Conservation (phyloP, 2,888 invertebrate species). For the Matsumyia berberina region DNA sequence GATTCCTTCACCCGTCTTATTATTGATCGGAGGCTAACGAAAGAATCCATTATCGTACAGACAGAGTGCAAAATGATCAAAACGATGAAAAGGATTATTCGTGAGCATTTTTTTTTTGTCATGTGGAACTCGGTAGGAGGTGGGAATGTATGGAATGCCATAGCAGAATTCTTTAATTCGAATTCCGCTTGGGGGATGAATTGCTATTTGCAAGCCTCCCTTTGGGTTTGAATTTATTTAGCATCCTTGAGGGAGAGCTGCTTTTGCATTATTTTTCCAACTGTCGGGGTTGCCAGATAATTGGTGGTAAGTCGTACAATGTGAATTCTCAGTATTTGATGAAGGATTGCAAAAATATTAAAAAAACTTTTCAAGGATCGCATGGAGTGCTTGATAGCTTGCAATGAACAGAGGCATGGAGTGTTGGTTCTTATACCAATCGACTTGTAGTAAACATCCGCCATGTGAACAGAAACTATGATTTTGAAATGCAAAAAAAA, state of each 20-base stretch:
- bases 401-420: no score
- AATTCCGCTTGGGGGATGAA: constrained; percentile 17
- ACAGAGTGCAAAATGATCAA: background rate
- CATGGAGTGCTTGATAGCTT: no score
- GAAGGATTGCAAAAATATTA: no score
- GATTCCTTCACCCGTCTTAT: background rate
- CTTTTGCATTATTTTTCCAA: background rate
- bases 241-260: background rate
- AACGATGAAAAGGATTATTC: constrained; percentile 14
- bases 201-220: background rate
- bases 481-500: no score
- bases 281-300: background rate
- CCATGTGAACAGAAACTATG: no score
- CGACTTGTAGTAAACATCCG: no score
- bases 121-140: background rate
- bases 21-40: constrained; percentile 7
- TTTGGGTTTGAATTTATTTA: constrained; percentile 1
- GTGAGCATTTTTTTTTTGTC: background rate
- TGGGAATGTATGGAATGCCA: constrained; percentile 22
- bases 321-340: no score
- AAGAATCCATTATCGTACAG: background rate
- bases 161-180: constrained; percentile 40
- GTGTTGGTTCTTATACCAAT: no score
- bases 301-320: no score
- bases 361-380: no score